Base-by-base conservation (phyloP, 2,113 vertebrate genomes). In the Catagonus wagneri region DNA sequence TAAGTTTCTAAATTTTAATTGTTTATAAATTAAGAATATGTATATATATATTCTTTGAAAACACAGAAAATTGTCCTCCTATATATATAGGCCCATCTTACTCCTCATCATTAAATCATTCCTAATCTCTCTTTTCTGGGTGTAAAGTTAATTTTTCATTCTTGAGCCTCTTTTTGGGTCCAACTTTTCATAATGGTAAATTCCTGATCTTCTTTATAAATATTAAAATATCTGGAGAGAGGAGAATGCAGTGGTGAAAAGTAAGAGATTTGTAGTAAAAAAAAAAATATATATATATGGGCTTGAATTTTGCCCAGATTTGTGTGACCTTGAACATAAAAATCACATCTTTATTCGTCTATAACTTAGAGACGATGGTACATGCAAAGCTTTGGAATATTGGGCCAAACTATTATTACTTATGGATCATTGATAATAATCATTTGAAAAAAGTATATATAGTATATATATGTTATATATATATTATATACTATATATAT, bases 301-400 rank as follows among this genome's bases (percentile, higher is more conserved):
- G 39, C 81, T 94, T 96, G 44, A 93, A 83, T 63, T 94, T 10
- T 94, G 20, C 65, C 68, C 50, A 94, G 19, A 76, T 90, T 76
- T 87, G 4, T 50, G 27, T 90, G 44, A 88, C 44, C 34, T 86
- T 87, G 71, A 90, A 60, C 29, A 80, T n/a, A 66, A n/a, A 95
- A 87, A 84, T 27, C 27, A 81, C 10, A 72, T 71, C 23, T 81
- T 95, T 76, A 34, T 39, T 90, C 34, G 54, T 66, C 6, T 83
- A 11, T 36, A 89, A 90, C 34, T 81, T 90, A 7, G 8, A 90
- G 44, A 61, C 80, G 54, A 61, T 84, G 54, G 54, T 2, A 76
- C 2, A 12, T 75, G 60, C 87, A 61, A 83, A 65, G 3, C 44
- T 68, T 86, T 95, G 32, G 84, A 95, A 90, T 29, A 23, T 54